A percentile compares a stretch with the other conserved stretches of the same genome.
Conservation (phyloP, 1,140 invertebrate genomes). For the Polyergus mexicanus region DNA sequence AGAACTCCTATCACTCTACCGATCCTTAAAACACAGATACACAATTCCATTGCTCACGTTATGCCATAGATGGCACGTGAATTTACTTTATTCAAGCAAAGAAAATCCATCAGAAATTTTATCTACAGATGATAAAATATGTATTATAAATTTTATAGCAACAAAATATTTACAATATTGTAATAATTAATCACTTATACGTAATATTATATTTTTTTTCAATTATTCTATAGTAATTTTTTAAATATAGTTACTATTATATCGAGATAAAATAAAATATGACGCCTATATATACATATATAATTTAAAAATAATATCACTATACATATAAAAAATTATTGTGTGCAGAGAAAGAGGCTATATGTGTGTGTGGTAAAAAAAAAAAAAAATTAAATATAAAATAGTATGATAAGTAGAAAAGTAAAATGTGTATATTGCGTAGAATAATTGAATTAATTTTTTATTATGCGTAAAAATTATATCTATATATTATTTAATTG, state of each 20-base stretch:
- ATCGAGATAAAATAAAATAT: too few relatives aligned
- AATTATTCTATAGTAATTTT: background rate
- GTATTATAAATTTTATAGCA: background rate
- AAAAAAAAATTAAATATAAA: background rate
- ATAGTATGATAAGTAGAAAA: background rate
- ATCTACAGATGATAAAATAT: slow-evolving; percentile 23
- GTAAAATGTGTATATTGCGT: background rate
- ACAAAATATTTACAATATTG: background rate
- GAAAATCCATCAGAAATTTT: slow-evolving; percentile 18
- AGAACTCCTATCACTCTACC: too few relatives aligned
- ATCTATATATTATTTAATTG: background rate
- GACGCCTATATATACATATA: too few relatives aligned
- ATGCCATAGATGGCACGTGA: slow-evolving; percentile 19
- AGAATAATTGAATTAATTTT: background rate
- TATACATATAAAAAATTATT: background rate
- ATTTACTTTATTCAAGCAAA: slow-evolving; percentile 21
- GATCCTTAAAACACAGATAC: too few relatives aligned
- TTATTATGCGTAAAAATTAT: background rate
- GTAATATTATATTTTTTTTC: background rate
- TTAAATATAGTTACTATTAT: background rate
- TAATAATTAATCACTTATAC: background rate
- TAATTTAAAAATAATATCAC: too few relatives aligned
- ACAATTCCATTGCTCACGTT: background rate
- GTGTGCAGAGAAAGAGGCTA: background rate
- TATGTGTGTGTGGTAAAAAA: too few relatives aligned